Percentiles rank a stretch among this genome's conserved stretches.
Evolutionary conservation across 2,888 invertebrate species (phyloP).

Genomic region (Habrosyne pyritoides): DNA sequence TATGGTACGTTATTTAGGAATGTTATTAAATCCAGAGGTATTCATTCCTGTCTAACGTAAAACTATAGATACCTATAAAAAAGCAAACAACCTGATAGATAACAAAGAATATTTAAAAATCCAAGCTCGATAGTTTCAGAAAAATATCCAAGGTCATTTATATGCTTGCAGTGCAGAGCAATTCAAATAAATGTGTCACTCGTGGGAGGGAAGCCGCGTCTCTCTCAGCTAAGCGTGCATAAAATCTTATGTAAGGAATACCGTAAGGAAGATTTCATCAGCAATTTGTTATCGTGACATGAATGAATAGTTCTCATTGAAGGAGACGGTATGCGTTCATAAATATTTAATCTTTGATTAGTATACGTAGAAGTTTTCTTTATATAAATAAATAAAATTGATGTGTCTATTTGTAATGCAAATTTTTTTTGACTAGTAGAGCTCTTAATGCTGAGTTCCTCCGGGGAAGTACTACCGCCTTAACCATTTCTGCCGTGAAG

Average conservation of each 20-base stretch:
- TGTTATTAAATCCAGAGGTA: too few species aligned
- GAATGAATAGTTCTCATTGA: slow-evolving; percentile 4
- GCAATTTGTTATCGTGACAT: slow-evolving; percentile 3
- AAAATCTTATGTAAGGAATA: slow-evolving; percentile 3
- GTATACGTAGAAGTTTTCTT: background rate
- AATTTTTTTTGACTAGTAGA: too few species aligned
- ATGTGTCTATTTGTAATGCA: too few species aligned
- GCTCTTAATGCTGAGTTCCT: too few species aligned
- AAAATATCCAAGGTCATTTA: background rate
- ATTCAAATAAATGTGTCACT: slow-evolving; percentile 5
- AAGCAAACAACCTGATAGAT: too few species aligned
- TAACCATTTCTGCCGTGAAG: too few species aligned
- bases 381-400: too few species aligned
- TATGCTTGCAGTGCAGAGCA: slow-evolving; percentile 4
- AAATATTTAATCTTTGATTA: background rate
- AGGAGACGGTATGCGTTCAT: background rate
- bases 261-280: slow-evolving; percentile 4
- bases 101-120: background rate
- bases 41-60: too few species aligned
- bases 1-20: too few species aligned
- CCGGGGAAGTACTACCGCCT: too few species aligned
- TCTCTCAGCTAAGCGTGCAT: slow-evolving; percentile 2
- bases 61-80: too few species aligned
- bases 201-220: background rate
- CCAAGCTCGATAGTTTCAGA: background rate